A percentile compares a stretch with the other conserved stretches of the same genome.
Conservation (phyloP, 2,797 vertebrate genomes). For the Moxostoma hubbsi region DNA sequence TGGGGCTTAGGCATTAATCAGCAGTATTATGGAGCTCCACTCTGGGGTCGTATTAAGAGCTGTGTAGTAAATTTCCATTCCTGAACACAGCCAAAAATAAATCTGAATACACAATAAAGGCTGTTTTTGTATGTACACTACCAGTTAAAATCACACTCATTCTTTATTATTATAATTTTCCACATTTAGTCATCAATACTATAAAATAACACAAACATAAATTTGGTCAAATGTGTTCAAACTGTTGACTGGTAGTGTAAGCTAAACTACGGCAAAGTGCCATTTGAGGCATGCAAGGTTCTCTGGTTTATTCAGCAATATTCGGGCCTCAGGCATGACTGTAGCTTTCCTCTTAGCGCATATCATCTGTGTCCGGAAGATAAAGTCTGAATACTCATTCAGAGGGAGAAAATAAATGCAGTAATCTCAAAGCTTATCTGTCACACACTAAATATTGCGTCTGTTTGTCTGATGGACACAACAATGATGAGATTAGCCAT, state of each 20-base stretch:
- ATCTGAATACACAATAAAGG: conserved; percentile 1
- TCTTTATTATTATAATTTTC: no score
- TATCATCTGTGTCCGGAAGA: conserved; percentile 36
- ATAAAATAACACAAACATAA: no score
- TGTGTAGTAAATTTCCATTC: conserved; percentile 46
- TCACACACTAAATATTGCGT: conserved; percentile 7
- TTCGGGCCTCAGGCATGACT: neutral
- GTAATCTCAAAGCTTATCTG: conserved; percentile 41
- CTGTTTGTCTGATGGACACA: conserved; percentile 15
- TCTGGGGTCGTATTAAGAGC: conserved; percentile 21
- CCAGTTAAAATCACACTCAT: no score
- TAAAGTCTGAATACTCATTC: conserved; percentile 16
- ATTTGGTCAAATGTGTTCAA: no score
- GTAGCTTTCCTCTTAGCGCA: neutral
- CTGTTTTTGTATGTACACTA: conserved; percentile 7
- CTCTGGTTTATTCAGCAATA: neutral
- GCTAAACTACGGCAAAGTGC: conserved; percentile 4
- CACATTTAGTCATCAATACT: no score
- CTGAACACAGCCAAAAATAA: conserved; percentile 9
- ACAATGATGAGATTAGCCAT: conserved; percentile 26
- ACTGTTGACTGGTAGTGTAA: no score
- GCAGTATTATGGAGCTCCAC: conserved; percentile 8
- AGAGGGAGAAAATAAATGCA: conserved; percentile 20
- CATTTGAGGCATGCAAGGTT: neutral
- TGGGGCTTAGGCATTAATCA: conserved; percentile 29